Evolutionary conservation across 2,888 invertebrate genomes (phyloP).

Genomic region (Parnassius glacialis): DNA sequence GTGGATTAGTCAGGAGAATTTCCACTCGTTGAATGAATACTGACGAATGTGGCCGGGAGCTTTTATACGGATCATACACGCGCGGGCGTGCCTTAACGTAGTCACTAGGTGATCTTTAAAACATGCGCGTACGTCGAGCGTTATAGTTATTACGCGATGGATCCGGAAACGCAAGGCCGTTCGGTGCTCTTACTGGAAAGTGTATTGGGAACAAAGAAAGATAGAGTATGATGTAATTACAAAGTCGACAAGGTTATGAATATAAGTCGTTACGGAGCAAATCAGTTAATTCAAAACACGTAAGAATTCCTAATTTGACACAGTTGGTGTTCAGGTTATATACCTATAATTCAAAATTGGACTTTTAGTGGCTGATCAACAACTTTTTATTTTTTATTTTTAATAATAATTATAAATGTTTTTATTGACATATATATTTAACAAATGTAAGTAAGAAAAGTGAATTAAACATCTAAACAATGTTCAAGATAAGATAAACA

Average conservation of each 20-base stretch:
- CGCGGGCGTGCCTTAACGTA: conserved; percentile 62
- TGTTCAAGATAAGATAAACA: too few relatives aligned
- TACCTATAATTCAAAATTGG: too few relatives aligned
- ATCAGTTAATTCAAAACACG: too few relatives aligned
- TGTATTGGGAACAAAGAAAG: conserved; percentile 37
- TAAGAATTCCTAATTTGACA: too few relatives aligned
- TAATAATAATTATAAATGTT: too few relatives aligned
- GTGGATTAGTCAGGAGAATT: conserved; percentile 58
- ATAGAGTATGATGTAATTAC: not conserved
- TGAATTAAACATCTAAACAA: too few relatives aligned
- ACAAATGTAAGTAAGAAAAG: too few relatives aligned
- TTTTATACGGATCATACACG: conserved; percentile 62
- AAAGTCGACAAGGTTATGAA: conserved; percentile 1
- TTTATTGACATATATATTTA: too few relatives aligned
- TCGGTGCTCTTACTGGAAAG: conserved; percentile 28
- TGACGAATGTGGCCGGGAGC: conserved; percentile 47
- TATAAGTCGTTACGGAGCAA: not conserved
- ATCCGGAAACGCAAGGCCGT: conserved; percentile 54
- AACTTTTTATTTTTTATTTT: too few relatives aligned
- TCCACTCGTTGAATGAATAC: conserved; percentile 66
- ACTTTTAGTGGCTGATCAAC: too few relatives aligned
- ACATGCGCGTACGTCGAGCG: conserved; percentile 37
- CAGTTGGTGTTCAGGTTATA: too few relatives aligned
- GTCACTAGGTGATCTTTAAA: conserved; percentile 67
- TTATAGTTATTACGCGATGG: conserved; percentile 37